Conservation (phyloP, 2,888 invertebrate genomes). For the Pelosia muscerda region DNA sequence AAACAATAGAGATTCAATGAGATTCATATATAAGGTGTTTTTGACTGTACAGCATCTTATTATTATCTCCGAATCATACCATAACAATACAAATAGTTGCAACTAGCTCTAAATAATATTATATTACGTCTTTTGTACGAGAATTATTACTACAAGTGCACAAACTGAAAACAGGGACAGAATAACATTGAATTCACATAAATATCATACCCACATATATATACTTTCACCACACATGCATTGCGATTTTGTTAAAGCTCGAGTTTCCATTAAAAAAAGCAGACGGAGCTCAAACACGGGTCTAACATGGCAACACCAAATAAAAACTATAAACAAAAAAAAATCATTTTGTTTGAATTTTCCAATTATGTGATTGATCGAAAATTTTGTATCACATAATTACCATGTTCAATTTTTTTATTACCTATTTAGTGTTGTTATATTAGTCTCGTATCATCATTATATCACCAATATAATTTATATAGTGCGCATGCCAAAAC, state of each 20-base stretch:
- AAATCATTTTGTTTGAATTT: too few relatives aligned
- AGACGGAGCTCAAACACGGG: not conserved
- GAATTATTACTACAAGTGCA: conserved; percentile 50
- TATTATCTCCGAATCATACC: conserved; percentile 37
- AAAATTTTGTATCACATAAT: not conserved
- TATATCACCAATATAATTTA: not conserved
- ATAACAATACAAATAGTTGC: conserved; percentile 41
- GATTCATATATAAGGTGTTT: conserved; percentile 23
- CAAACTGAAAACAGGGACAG: conserved; percentile 58
- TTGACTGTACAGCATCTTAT: conserved; percentile 36
- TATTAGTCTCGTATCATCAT: not conserved
- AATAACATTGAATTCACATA: conserved; percentile 63
- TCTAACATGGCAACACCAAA: not conserved
- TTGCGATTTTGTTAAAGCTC: not conserved
- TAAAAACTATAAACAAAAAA: not conserved
- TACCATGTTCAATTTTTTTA: too few relatives aligned
- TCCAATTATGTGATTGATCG: too few relatives aligned
- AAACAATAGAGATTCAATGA: not conserved
- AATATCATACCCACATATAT: conserved; percentile 20
- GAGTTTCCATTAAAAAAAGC: not conserved
- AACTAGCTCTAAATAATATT: conserved; percentile 37
- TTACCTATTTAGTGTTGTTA: too few relatives aligned
- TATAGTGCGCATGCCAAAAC: conserved; percentile 33
- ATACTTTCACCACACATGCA: conserved; percentile 37
- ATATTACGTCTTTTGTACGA: conserved; percentile 50